These are phyloP conservation scores for Lichenostomus cassidix DNA, from an alignment of 2,113 vertebrate genomes.

Conservation along the genomic window DNA sequence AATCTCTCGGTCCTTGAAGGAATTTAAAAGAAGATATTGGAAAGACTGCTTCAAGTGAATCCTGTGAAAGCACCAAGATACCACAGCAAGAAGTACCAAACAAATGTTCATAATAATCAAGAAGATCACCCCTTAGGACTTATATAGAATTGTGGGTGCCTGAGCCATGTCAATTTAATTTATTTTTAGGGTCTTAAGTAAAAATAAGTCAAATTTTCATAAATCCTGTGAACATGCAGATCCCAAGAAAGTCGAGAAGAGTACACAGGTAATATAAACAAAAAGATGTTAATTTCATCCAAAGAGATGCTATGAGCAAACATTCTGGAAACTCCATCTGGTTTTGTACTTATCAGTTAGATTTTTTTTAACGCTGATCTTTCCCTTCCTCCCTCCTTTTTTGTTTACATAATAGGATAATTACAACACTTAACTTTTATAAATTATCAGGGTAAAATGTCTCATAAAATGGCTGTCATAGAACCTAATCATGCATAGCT, in stretches of 20 bases:
- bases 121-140: background rate
- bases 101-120: background rate
- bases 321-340: background rate
- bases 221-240: background rate
- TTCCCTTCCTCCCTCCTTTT: background rate
- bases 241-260: background rate
- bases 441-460: slow-evolving; percentile 2
- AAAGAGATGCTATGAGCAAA: background rate
- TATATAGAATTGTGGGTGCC: background rate
- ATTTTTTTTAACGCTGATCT: background rate
- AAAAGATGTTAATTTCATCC: background rate
- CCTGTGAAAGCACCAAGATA: background rate
- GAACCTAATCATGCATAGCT: slow-evolving; percentile 29
- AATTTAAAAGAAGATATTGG: background rate
- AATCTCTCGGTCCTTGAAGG: background rate
- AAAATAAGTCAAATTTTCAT: background rate
- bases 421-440: slow-evolving; percentile 34
- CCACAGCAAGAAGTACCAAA: background rate
- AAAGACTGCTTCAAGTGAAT: background rate
- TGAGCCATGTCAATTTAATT: background rate
- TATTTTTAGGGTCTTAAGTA: background rate
- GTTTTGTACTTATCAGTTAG: background rate
- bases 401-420: slow-evolving; percentile 15
- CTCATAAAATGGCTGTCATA: slow-evolving; percentile 17
- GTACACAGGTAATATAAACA: background rate